phyloP scores from a whole-genome alignment of 1,140 invertebrate genomes.

The Hyposmocoma kahamanoa region DNA sequence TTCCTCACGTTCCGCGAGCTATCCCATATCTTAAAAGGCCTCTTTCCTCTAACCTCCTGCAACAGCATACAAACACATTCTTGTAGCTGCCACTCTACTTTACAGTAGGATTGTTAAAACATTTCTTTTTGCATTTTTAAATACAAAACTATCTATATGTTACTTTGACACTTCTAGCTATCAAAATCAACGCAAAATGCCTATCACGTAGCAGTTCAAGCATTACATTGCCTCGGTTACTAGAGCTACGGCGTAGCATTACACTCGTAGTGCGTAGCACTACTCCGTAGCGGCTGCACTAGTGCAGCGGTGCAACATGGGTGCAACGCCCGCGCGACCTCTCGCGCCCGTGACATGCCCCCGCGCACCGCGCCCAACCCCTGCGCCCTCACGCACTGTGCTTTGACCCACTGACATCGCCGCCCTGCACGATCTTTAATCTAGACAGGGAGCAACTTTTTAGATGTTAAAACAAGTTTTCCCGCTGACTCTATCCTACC shows the following conservation, averaged over 20 bases:
- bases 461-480: constrained; percentile 14
- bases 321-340: constrained; percentile 10
- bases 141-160: too few relatives aligned
- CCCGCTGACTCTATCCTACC: background rate
- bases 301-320: constrained; percentile 23
- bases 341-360: background rate
- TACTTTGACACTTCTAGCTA: too few relatives aligned
- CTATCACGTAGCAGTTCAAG: too few relatives aligned
- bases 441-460: constrained; percentile 35
- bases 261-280: constrained; percentile 36
- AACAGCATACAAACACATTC: too few relatives aligned
- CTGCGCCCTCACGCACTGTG: constrained; percentile 59
- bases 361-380: too few relatives aligned
- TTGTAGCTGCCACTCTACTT: too few relatives aligned
- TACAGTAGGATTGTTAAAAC: too few relatives aligned
- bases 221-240: too few relatives aligned
- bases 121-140: too few relatives aligned
- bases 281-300: constrained; percentile 48
- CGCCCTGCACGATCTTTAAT: constrained; percentile 62
- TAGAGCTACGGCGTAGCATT: constrained; percentile 34
- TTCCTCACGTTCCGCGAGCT: constrained; percentile 94
- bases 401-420: constrained; percentile 67
- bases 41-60: constrained; percentile 93
- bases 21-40: constrained; percentile 98
- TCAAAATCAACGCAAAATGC: too few relatives aligned